Percentiles rank a stretch among this genome's conserved stretches.
phyloP scores from a whole-genome alignment of 2,797 vertebrate species.

The Syndactyla subalaris region DNA sequence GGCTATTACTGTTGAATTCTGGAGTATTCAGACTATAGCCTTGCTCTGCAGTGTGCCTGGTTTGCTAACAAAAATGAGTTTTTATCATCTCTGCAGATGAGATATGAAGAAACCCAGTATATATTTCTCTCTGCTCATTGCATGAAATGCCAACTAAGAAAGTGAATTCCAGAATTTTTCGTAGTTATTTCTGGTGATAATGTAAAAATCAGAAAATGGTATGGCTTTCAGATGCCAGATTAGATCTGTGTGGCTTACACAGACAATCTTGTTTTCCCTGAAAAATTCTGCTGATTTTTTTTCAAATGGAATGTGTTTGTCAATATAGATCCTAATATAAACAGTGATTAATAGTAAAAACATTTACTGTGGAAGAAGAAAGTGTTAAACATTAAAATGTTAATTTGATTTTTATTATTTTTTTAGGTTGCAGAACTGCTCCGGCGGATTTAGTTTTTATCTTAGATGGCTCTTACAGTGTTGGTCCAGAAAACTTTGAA shows the following conservation, averaged over 20 bases:
- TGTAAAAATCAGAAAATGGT: neutral
- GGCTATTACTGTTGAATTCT: neutral
- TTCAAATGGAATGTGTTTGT: neutral
- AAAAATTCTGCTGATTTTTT: neutral
- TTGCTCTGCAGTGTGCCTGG: neutral
- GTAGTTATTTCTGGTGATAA: neutral
- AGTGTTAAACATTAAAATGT: neutral
- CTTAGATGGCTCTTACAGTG: slow-evolving; percentile 96
- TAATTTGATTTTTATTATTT: neutral
- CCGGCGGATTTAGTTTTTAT: slow-evolving; percentile 95
- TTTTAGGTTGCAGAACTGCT: slow-evolving; percentile 93
- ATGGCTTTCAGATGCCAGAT: neutral
- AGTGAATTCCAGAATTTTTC: neutral
- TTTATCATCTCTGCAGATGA: neutral
- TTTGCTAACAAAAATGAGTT: neutral
- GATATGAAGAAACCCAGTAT: neutral
- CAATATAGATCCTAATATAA: neutral
- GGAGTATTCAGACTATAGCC: neutral
- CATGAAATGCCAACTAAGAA: neutral
- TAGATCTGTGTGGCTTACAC: neutral
- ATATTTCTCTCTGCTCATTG: neutral
- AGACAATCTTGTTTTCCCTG: neutral
- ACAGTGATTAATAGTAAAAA: neutral
- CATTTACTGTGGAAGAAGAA: neutral
- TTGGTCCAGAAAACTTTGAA: slow-evolving; percentile 96